Evolutionary conservation across 2,888 invertebrate species (phyloP), one percentile per base, ranked within the genome.

Genomic region (Drosophila longiperda): DNA sequence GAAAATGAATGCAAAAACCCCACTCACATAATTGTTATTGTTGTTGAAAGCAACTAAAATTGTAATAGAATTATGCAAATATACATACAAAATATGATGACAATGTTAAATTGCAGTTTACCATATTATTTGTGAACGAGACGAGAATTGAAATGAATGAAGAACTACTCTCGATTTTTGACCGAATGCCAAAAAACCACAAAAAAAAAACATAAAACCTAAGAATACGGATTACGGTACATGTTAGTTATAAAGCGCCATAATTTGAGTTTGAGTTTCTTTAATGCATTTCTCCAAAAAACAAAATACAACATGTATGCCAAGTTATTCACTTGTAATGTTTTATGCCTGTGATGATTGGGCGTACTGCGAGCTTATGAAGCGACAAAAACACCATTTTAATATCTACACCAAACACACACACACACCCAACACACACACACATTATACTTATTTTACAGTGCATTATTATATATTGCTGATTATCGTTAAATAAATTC

Each of bases 61-160:
- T 87, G 90, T 87, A 87, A 87, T 87, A 87, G 90, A 89, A 89
- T 90, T 84, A 90, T 87, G 87, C 87, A 90, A 87, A 87, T 87
- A 90, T 90, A 86, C 87, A 88, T 84, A 84, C 69, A 83, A 78
- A 66, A 69, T 73, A 81, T 82, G 82, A 82, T 68, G 80, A 80
- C 71, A 82, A 86, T 88, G 86, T 86, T 86, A 83, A 82, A 86
- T 85, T 80, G 81, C 88, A 87, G 90, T 88, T 85, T 85, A 76
- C 80, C 83, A 87, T 87, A 76, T 84, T 76, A 82, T 73, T 89
- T 71, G 61, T 62, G 77, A 63, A 57, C 58, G 49, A 52, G 59
- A 32, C 32, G 36, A 53, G 15, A 15, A 38, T 17, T 3, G 3
- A 17, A 23, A 45, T 20, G 45, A 78, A 34, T 23, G 29, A 42